A percentile compares a stretch with the other conserved stretches of the same genome.
phyloP scores from a whole-genome alignment of 2,888 invertebrate genomes.

The Drosophila putrida region DNA sequence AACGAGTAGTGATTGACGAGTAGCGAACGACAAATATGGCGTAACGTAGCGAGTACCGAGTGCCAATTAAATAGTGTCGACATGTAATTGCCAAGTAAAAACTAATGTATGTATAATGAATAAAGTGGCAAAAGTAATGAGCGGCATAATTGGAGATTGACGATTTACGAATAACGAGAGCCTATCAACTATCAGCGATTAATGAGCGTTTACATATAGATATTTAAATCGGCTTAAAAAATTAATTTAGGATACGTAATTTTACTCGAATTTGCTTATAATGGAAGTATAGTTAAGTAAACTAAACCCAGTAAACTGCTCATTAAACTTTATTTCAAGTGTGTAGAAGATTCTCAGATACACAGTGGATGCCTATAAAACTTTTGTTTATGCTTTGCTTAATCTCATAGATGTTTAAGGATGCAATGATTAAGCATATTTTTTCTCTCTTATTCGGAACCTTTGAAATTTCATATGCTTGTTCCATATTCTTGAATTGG shows the following conservation, averaged over 20 bases:
- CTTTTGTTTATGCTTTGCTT: not conserved
- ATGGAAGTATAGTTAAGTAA: slow-evolving; percentile 12
- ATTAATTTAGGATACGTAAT: slow-evolving; percentile 17
- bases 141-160: not conserved
- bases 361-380: not conserved
- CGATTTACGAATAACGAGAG: not conserved
- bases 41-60: not conserved
- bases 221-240: not conserved
- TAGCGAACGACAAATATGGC: not conserved
- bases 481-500: too few relatives aligned
- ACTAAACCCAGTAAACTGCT: slow-evolving; percentile 18
- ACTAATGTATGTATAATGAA: too few relatives aligned
- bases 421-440: too few relatives aligned
- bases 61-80: not conserved
- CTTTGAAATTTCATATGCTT: too few relatives aligned
- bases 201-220: not conserved
- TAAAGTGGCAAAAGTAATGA: too few relatives aligned
- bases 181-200: not conserved
- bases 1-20: not conserved
- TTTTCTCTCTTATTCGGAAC: too few relatives aligned
- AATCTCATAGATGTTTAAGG: too few relatives aligned
- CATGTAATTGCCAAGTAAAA: too few relatives aligned
- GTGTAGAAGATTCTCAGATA: not conserved
- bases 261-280: slow-evolving; percentile 11
- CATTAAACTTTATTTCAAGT: slow-evolving; percentile 2